Percentiles rank a stretch among this genome's conserved stretches.
Conservation (phyloP, 2,113 vertebrate species). For the Opisthocomus hoazin region DNA sequence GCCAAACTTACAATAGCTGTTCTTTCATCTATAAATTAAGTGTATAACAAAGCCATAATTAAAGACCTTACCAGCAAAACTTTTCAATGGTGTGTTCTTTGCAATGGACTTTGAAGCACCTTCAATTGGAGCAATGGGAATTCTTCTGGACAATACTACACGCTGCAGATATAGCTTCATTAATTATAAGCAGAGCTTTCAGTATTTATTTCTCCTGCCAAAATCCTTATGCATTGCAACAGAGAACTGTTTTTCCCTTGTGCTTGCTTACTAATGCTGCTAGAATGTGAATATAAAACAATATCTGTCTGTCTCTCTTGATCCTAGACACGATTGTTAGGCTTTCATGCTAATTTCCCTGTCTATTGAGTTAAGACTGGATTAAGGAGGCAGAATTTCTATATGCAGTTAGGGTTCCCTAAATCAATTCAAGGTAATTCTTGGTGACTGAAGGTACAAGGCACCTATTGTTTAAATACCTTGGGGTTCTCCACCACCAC, state of each 20-base stretch:
- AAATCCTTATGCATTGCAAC: slow-evolving; percentile 4
- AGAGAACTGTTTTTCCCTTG: slow-evolving; percentile 36
- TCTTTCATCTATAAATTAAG: slow-evolving; percentile 64
- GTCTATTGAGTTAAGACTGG: neutral
- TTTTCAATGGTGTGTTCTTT: slow-evolving; percentile 32
- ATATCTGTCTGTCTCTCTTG: slow-evolving; percentile 27
- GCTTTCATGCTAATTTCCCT: slow-evolving; percentile 21
- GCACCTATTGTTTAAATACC: neutral
- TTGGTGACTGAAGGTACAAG: neutral
- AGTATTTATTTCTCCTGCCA: slow-evolving; percentile 46
- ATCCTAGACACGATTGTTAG: slow-evolving; percentile 18
- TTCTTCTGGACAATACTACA: slow-evolving; percentile 51
- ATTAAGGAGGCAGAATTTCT: slow-evolving; percentile 2
- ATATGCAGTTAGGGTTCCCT: neutral
- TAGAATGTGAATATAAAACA: slow-evolving; percentile 33
- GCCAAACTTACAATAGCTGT: slow-evolving; percentile 10
- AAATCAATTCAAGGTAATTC: neutral
- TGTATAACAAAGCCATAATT: slow-evolving; percentile 59
- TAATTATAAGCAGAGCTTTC: slow-evolving; percentile 56
- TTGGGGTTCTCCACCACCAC: neutral
- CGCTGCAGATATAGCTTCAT: slow-evolving; percentile 21
- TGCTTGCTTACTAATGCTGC: slow-evolving; percentile 42
- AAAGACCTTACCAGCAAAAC: slow-evolving; percentile 49
- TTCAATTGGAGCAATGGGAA: slow-evolving; percentile 57
- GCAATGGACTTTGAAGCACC: slow-evolving; percentile 53